Base-by-base conservation (phyloP, 2,888 invertebrate genomes). In the Ophion ventricosus region DNA sequence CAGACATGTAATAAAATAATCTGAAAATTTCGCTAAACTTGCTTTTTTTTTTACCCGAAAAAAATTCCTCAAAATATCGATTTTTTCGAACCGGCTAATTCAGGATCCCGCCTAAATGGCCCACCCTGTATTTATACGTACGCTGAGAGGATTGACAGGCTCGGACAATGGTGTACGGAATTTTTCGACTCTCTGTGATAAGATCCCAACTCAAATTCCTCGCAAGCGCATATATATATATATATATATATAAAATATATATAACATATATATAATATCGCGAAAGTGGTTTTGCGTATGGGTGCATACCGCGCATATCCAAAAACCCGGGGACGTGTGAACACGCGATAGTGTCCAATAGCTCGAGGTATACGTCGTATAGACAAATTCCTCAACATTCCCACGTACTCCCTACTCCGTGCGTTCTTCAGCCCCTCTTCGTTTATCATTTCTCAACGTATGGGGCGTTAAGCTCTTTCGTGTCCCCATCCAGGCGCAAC, bases 301-400 rank as follows among this genome's bases (percentile, higher is more conserved):
- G 17, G 11, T 20, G 43, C 49, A 26, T 23, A 54, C n/a, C 26
- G 29, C 54, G 11, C 29, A 63, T 64, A 66, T 20, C 35, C 17
- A 40, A 43, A 17, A 29, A 26, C 8, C n/a, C 29, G 20, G 69
- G 11, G 26, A 77, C 59, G 78, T 78, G 78, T 69, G 69, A 49
- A 69, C 26, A 69, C 23, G 59, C 49, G 56, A 43, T 17, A 69
- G 43, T 25, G 29, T 78, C 78, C 78, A 70, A 78, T 56, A 78
- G 29, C 59, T 69, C 43, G 49, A 8, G 54, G 54, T 4, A 63
- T 49, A 63, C 54, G 61, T 70, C 63, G 61, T 49, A 17, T 49
- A 49, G 61, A 54, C 49, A 35, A 11, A 70, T 78, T 78, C 63
- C 70, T 54, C 11, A 20, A 54, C 29, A 61, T 63, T 59, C 54